Evolutionary conservation across 2,888 invertebrate genomes (phyloP), one percentile per base, ranked within the genome.

Genomic region (Clunio marinus): DNA sequence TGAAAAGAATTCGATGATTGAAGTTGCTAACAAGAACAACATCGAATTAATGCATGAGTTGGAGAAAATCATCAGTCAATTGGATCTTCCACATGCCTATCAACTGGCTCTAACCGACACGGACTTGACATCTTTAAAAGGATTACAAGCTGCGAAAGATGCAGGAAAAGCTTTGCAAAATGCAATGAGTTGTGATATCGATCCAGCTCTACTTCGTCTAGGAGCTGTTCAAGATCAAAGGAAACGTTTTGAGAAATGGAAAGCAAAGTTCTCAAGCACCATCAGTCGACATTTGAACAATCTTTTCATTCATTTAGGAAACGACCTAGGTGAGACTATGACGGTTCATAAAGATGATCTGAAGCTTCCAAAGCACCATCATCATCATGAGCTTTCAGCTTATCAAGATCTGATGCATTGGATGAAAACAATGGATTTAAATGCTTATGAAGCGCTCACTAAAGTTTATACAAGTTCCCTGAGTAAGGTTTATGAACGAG

Each of bases 381-480:
- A 85, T 58, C 96, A 96, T 80, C 85, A 87, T 69, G 93, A 95
- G 76, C 84, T 98, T 70, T 84, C 85, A 74, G 89, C 90, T 17
- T 96, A 95, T 77, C 88, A 90, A 28, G 92, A 93, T 72, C 83
- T 96, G 71, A 93, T 96, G 91, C 89, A 91, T 75, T 92, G 96
- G 89, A 84, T 92, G 67, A 91, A 92, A 79, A 87, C 87, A 25
- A 88, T 93, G 84, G 93, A 96, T 78, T 84, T 86, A 69, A 87
- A 88, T 75, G 87, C 90, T 0, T 96, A 92, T 78, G 84, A 86
- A 68, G 89, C 88, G 46, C 83, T 96, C 15, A 85, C 87, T 60
- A 88, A 88, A 79, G 91, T 89, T 51, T 96, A 96, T 78, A 89
- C 88, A 35, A 82, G 84, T 71, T 89, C 91, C 60, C 84, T 96